Percentiles rank a stretch among this genome's conserved stretches.
These are phyloP conservation scores for Dicycla oo DNA, from an alignment of 2,888 invertebrate species.

Conservation along the genomic window DNA sequence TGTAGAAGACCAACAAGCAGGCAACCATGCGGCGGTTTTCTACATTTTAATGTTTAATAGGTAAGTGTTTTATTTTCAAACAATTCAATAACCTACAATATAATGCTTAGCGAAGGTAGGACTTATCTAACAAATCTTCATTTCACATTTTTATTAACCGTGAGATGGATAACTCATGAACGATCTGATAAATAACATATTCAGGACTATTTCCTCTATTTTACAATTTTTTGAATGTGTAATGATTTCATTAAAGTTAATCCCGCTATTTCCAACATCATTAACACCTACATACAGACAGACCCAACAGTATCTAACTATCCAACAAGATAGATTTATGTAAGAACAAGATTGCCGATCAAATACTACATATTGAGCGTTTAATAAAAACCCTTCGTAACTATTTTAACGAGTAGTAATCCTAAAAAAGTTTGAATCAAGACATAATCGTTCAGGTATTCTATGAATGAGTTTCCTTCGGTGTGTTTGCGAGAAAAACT, in stretches of 20 bases:
- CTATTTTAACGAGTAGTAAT: conserved; percentile 65
- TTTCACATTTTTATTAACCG: neutral
- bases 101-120: conserved; percentile 2
- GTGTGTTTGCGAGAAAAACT: conserved; percentile 58
- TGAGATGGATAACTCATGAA: neutral
- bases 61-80: conserved; percentile 12
- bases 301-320: conserved; percentile 30
- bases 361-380: conserved; percentile 54
- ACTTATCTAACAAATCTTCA: conserved; percentile 6
- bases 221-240: neutral
- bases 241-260: neutral
- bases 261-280: neutral
- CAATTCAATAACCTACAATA: conserved; percentile 23
- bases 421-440: conserved; percentile 60
- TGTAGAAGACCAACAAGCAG: too few relatives aligned
- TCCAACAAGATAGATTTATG: conserved; percentile 49
- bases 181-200: neutral
- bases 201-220: neutral
- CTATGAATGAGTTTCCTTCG: conserved; percentile 65
- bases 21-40: too few relatives aligned
- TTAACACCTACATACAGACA: conserved; percentile 32
- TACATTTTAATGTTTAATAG: too few relatives aligned
- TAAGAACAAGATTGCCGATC: conserved; percentile 57
- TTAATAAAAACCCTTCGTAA: conserved; percentile 47
- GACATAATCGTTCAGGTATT: conserved; percentile 61